Conservation (phyloP, 1,140 invertebrate genomes). For the Drosophila yakuba region DNA sequence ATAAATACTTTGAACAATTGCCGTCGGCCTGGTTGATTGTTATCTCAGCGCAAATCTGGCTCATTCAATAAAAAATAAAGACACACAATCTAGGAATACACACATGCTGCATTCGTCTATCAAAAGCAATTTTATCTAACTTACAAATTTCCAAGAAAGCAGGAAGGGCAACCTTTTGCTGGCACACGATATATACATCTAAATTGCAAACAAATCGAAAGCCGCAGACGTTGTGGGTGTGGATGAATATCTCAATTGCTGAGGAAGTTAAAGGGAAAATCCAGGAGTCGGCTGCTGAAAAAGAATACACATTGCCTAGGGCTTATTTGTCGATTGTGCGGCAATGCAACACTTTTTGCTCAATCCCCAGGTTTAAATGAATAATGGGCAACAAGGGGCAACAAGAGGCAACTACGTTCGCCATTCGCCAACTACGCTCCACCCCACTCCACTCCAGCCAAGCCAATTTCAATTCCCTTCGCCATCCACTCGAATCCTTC, state of each 20-base stretch:
- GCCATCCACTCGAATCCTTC: conserved; percentile 33
- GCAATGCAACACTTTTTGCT: conserved; percentile 65
- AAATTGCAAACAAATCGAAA: conserved; percentile 61
- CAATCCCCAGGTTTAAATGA: conserved; percentile 69
- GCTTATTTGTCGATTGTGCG: conserved; percentile 52
- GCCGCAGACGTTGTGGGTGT: conserved; percentile 40
- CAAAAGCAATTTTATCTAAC: conserved; percentile 61
- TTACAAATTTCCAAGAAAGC: conserved; percentile 40
- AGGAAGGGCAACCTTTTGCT: conserved; percentile 18
- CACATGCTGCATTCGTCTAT: conserved; percentile 35
- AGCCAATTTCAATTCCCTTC: conserved; percentile 52
- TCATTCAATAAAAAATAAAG: conserved; percentile 71
- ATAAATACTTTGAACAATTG: conserved; percentile 42
- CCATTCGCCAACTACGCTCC: neutral
- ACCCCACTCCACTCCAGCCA: neutral
- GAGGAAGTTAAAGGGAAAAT: conserved; percentile 5
- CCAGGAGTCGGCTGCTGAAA: conserved; percentile 4
- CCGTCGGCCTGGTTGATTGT: conserved; percentile 36
- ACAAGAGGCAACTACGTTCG: conserved; percentile 1
- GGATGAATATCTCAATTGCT: conserved; percentile 38
- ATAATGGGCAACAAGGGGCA: conserved; percentile 53
- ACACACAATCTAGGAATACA: conserved; percentile 26
- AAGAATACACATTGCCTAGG: conserved; percentile 45
- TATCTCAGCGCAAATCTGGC: conserved; percentile 63
- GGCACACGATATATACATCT: conserved; percentile 52